Evolutionary conservation across 2,113 vertebrate species (phyloP).

Genomic region (Spea multiplicata): DNA sequence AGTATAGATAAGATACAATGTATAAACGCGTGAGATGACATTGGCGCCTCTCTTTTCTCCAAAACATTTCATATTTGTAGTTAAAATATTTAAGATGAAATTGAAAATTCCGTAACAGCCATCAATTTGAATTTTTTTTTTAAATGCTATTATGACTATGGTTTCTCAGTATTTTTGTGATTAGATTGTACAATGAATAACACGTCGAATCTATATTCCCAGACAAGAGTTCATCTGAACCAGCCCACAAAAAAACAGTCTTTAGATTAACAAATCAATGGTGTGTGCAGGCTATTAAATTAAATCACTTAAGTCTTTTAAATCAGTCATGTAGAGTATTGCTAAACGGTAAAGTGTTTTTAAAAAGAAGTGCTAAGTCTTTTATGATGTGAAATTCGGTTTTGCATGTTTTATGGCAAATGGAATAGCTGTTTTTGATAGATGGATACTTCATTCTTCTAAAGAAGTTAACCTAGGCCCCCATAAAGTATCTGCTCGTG

Average conservation of each 20-base stretch:
- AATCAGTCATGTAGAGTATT: constrained; percentile 49
- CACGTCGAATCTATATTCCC: constrained; percentile 28
- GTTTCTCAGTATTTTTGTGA: constrained; percentile 17
- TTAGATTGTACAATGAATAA: constrained; percentile 20
- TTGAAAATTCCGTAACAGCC: too few species aligned
- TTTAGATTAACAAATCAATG: constrained; percentile 50
- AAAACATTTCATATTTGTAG: too few species aligned
- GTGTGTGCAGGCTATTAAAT: constrained; percentile 49
- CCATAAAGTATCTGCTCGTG: constrained; percentile 28
- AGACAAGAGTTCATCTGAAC: constrained; percentile 45
- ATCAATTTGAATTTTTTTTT: too few species aligned
- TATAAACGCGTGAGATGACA: too few species aligned
- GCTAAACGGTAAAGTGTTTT: constrained; percentile 45
- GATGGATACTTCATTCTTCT: constrained; percentile 27
- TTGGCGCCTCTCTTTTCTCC: too few species aligned
- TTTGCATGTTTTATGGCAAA: constrained; percentile 46
- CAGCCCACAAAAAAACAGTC: constrained; percentile 45
- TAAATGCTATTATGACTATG: too few species aligned
- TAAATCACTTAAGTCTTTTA: constrained; percentile 49
- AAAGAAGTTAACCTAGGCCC: constrained; percentile 26
- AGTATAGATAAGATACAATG: not conserved
- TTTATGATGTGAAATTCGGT: constrained; percentile 42
- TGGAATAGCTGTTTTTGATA: constrained; percentile 36
- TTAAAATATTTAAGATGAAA: too few species aligned
- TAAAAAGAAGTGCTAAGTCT: constrained; percentile 44